Base-by-base conservation (phyloP, 1,140 invertebrate genomes). In the Drosophila orena region DNA sequence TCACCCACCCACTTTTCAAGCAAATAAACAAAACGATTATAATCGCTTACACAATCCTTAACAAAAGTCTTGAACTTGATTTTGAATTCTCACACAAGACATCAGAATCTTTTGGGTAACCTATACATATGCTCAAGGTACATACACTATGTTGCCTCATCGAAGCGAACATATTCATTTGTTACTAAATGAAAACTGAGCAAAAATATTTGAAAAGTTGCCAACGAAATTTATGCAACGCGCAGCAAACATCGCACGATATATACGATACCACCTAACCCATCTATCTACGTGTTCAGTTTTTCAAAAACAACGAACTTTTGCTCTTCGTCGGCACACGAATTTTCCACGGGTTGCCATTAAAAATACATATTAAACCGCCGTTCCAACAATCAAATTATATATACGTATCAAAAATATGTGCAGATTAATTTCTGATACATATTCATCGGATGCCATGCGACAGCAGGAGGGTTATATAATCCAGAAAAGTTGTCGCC, bases 31-130 rank as follows among this genome's bases (percentile, higher is more conserved):
- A 22, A 30, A 22, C 37, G 12, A 47, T 24, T 37, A 72, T 52
- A 68, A 50, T 30, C 55, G 65, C 11, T 64, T 64, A 50, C 27
- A 71, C 54, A 46, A 74, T 52, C 55, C 64, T 56, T 58, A 49
- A 42, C 52, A 47, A 79, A 77, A 83, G 53, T 83, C 84, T 89
- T 88, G 84, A 88, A 89, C 84, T 88, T 88, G 84, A 88, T 89
- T 71, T 89, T 83, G 79, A 88, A 78, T 53, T 49, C 7, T 56
- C 46, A 34, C 37, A 69, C 60, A 72, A 53, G 61, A 52, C 37
- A 66, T 57, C 50, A 50, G 59, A 54, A 22, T 47, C 53, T 58
- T 61, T 30, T 44, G 55, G 55, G 40, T 57, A 43, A 65, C 37
- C 60, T 20, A 40, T 15, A 55, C 24, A 22, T 44, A 52, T 30